These are phyloP conservation scores for Luperina testacea DNA, from an alignment of 2,888 invertebrate genomes.

Conservation along the genomic window DNA sequence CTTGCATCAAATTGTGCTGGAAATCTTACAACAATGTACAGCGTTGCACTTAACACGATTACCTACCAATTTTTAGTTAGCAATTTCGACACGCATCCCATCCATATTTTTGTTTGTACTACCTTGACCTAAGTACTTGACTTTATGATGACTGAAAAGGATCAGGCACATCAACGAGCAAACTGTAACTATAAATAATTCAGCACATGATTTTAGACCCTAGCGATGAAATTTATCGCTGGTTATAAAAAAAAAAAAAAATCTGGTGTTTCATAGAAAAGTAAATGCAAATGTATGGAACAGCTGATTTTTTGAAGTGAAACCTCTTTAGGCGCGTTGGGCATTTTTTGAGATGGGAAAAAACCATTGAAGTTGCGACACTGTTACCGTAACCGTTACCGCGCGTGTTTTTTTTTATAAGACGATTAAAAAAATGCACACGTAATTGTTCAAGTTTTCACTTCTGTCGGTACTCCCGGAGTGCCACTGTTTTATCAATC, in stretches of 20 bases:
- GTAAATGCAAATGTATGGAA: too few species aligned
- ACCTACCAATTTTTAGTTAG: conserved; percentile 65
- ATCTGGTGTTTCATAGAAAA: not conserved
- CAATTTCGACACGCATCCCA: conserved; percentile 67
- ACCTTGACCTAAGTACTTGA: not conserved
- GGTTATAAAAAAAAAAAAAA: not conserved
- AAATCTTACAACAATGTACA: conserved; percentile 71
- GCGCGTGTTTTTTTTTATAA: too few species aligned
- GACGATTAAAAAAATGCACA: too few species aligned
- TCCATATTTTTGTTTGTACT: conserved; percentile 10
- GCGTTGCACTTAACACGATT: conserved; percentile 74
- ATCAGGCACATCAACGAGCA: not conserved
- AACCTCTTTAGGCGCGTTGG: too few species aligned
- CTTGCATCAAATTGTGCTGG: conserved; percentile 77
- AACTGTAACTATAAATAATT: not conserved
- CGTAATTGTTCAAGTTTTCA: too few species aligned
- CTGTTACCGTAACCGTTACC: too few species aligned
- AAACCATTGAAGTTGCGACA: too few species aligned
- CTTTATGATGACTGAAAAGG: not conserved
- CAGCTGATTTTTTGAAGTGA: too few species aligned
- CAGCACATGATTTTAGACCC: not conserved
- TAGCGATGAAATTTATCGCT: not conserved
- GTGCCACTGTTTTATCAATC: not conserved
- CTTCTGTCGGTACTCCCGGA: too few species aligned
- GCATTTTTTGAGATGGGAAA: too few species aligned